Conservation (phyloP, 2,113 vertebrate species). For the Hipposideros armiger region DNA sequence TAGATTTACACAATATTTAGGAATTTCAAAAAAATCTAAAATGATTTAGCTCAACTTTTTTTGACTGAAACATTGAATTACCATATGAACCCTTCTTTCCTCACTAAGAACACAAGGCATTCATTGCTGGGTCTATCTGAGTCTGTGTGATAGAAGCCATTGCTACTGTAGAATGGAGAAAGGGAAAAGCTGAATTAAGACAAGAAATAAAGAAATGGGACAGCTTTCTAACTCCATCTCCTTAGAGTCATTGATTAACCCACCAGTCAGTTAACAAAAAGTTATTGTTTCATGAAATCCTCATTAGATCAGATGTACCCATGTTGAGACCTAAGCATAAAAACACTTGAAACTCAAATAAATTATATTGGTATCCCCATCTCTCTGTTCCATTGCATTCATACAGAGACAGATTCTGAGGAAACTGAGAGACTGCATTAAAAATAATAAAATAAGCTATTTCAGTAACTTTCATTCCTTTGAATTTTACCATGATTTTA, state of each 20-base stretch:
- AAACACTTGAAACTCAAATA: constrained; percentile 15
- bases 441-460: not conserved
- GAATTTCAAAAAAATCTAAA: not conserved
- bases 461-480: not conserved
- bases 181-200: not conserved
- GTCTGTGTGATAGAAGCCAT: not conserved
- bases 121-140: not conserved
- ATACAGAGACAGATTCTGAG: not conserved
- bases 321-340: not conserved
- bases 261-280: not conserved
- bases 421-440: not conserved
- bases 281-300: not conserved
- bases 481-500: not conserved
- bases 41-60: constrained; percentile 33
- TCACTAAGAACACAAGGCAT: constrained; percentile 6
- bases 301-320: not conserved
- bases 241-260: not conserved
- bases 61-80: constrained; percentile 19
- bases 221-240: not conserved
- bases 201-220: not conserved
- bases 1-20: not conserved
- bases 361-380: not conserved
- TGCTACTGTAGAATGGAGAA: not conserved
- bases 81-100: not conserved
- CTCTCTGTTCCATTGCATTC: not conserved